Evolutionary conservation across 2,797 vertebrate species (phyloP), one percentile per base, ranked within the genome.

Genomic region (Petrocephalus schoutedeni): DNA sequence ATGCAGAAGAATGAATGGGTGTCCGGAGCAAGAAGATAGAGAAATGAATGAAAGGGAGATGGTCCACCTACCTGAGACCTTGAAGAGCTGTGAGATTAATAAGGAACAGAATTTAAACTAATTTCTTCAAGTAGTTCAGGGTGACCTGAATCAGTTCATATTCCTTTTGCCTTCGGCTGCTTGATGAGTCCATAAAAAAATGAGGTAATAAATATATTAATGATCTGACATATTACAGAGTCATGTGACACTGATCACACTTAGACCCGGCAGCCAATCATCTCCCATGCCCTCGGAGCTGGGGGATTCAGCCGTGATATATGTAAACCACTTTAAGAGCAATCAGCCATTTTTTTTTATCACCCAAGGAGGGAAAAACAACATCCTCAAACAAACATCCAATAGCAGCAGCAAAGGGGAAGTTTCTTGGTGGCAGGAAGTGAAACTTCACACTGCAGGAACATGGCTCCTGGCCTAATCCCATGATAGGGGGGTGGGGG

Each of bases 401-500:
- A 21, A 49, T 51, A 59, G 85, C 77, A 14, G 80, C 32, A 67
- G 41, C 36, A 53, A 41, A 45, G 77, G 84, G 77, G 41, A 74
- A 74, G 28, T 74, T 36, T 28, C 32, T 74, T 6, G 5, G 67
- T 36, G 64, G 71, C 51, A 89, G 89, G 85, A 89, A 89, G 71
- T 90, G 86, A 90, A 89, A 89, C 61, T 51, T 74, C 71, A 80
- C 23, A 16, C 85, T 88, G 86, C 59, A 82, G 86, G 89, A 89
- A 86, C 85, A 28, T 1, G 7, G 53, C 36, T 67, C 28, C 64
- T 67, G 64, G 28, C 64, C 64, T 67, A 23, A 67, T 4, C 64
- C 9, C 64, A 21, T 16, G 49, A 41, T 23, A 87, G 23, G 10
- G 5, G 54, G 59, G 23, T 8, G 23, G 61, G 61, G 21, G 51